Base-by-base conservation (phyloP, 1,140 invertebrate species). In the Drosophila arawakana region DNA sequence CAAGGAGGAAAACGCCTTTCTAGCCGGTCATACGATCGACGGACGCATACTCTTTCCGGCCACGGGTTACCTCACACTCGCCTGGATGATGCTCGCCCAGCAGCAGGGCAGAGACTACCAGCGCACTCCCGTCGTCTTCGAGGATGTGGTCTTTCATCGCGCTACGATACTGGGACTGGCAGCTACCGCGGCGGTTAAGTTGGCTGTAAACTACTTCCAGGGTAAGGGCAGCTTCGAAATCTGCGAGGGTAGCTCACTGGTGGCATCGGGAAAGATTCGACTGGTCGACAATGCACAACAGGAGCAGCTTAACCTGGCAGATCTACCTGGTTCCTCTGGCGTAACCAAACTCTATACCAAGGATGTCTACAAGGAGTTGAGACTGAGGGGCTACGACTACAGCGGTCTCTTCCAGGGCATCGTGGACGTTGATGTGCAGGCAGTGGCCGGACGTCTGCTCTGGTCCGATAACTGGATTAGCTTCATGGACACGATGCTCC, bases 31-130 rank as follows among this genome's bases (percentile, higher is more conserved):
- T 90, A 94, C 94, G 1, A 98, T 99, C 86, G 98, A 99, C 93
- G 98, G 98, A 3, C 94, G 98, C 88, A 94, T 98, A 39, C 93
- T 99, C 0, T 99, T 97, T 93, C 98, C 98, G n/a, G 98, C 98
- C 47, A 99, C 98, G 46, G 98, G 98, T n/a, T 99, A 99, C 86
- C 93, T 99, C 92, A 95, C 96, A 0, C 91, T 99, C 0, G 98
- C 97, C 0, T 99, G 98, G 98, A 97, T 96, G 92, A 97, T 97
- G 1, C 95, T 98, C 62, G 98, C 98, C 0, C 98, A 98, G 92
- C 92, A 98, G 41, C 94, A 95, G 71, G 95, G 96, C 10, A 93
- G 94, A 39, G 95, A 97, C 57, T 96, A 94, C 61, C 95, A 97
- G 79, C 95, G 97, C 68, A 94, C 97, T 4, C 95, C 97, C 1